Percentiles rank a stretch among this genome's conserved stretches.
Evolutionary conservation across 1,140 invertebrate species (phyloP).

Genomic region (Pseudomyrmex gracilis): DNA sequence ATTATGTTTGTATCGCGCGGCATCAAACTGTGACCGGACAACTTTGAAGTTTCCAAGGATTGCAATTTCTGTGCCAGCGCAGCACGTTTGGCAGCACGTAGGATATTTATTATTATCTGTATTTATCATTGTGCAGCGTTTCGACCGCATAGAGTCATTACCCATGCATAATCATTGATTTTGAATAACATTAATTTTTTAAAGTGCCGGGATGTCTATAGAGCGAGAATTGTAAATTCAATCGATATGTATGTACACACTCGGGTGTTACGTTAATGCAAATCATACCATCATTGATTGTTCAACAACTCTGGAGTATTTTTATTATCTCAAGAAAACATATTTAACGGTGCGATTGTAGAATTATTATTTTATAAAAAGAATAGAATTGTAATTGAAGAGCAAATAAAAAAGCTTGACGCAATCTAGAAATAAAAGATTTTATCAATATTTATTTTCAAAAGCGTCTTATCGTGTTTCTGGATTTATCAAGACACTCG

Average conservation of each 20-base stretch:
- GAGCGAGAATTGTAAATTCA: constrained; percentile 28
- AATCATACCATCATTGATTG: constrained; percentile 11
- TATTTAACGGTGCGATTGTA: background rate
- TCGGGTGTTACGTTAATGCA: background rate
- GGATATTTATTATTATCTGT: constrained; percentile 10
- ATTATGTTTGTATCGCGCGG: constrained; percentile 17
- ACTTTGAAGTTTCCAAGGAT: constrained; percentile 17
- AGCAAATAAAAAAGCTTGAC: background rate
- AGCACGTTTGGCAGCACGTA: background rate
- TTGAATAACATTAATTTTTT: constrained; percentile 26
- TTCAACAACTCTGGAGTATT: background rate
- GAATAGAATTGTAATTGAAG: background rate
- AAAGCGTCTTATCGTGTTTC: constrained; percentile 11
- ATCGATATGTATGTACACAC: constrained; percentile 8
- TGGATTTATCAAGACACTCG: constrained; percentile 12
- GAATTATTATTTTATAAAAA: background rate
- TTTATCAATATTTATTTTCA: background rate
- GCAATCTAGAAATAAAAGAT: background rate
- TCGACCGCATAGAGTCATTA: constrained; percentile 11
- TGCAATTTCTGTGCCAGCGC: background rate
- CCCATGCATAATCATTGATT: background rate
- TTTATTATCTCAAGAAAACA: background rate
- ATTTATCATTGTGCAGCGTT: constrained; percentile 21
- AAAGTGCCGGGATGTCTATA: constrained; percentile 15
- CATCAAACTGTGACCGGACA: background rate